These are phyloP conservation scores for Heptranchias perlo DNA, from an alignment of 2,113 vertebrate genomes.

Conservation along the genomic window DNA sequence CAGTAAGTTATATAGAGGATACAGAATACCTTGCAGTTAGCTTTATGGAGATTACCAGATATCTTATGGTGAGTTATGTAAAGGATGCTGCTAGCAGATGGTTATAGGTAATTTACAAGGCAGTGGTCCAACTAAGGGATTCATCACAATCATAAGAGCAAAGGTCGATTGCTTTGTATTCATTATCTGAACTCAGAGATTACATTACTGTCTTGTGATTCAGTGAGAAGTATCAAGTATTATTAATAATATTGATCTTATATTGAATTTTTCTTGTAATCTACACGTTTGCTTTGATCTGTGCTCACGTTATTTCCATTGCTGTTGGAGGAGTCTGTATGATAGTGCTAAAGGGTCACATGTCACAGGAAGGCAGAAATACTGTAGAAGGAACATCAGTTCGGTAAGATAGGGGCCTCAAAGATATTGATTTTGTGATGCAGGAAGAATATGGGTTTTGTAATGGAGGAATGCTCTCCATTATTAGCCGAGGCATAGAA, in stretches of 20 bases:
- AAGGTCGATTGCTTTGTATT: background rate
- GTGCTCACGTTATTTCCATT: background rate
- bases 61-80: background rate
- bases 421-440: background rate
- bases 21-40: background rate
- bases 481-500: too few species aligned
- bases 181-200: background rate
- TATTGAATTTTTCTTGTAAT: background rate
- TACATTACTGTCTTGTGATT: background rate
- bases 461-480: background rate
- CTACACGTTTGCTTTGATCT: background rate
- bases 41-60: background rate
- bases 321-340: background rate
- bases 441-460: background rate
- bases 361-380: background rate
- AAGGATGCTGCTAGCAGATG: background rate
- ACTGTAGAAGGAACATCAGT: background rate
- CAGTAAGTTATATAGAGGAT: background rate
- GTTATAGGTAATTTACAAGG: background rate
- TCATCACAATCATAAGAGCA: background rate
- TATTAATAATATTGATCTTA: slow-evolving; percentile 13
- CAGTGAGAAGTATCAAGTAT: background rate
- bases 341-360: background rate
- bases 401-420: background rate
- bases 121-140: background rate